Evolutionary conservation across 2,113 vertebrate genomes (phyloP).

Genomic region (Gymnarchus niloticus): DNA sequence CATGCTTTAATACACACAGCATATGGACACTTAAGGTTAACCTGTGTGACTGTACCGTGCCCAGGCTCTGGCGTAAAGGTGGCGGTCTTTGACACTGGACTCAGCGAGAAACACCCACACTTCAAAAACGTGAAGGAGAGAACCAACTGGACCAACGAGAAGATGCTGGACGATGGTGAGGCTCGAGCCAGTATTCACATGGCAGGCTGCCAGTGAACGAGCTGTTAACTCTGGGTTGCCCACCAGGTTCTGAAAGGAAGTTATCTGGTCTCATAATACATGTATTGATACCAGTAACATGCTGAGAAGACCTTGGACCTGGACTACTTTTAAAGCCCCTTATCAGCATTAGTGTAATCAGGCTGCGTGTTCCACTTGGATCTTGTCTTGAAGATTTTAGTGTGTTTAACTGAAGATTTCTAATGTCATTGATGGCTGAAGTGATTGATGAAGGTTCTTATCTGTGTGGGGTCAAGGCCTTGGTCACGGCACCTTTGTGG

Average conservation of each 20-base stretch:
- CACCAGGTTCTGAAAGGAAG: not conserved
- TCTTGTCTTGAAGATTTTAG: not conserved
- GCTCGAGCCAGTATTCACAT: not conserved
- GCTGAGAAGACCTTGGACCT: not conserved
- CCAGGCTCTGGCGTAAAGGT: constrained; percentile 88
- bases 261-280: not conserved
- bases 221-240: not conserved
- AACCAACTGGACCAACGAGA: constrained; percentile 98
- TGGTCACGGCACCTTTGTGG: constrained; percentile 96
- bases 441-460: not conserved
- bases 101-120: constrained; percentile 95
- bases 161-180: constrained; percentile 93
- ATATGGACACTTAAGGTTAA: not conserved
- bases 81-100: constrained; percentile 94
- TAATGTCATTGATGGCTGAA: not conserved
- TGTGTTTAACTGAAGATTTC: not conserved
- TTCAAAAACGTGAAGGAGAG: constrained; percentile 98
- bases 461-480: constrained; percentile 63
- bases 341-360: not conserved
- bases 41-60: not conserved
- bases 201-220: not conserved
- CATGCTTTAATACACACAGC: not conserved
- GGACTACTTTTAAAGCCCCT: not conserved
- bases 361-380: not conserved
- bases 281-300: not conserved